A percentile compares a stretch with the other conserved stretches of the same genome.
Evolutionary conservation across 2,888 invertebrate species (phyloP).

Genomic region (Cabera pusaria): DNA sequence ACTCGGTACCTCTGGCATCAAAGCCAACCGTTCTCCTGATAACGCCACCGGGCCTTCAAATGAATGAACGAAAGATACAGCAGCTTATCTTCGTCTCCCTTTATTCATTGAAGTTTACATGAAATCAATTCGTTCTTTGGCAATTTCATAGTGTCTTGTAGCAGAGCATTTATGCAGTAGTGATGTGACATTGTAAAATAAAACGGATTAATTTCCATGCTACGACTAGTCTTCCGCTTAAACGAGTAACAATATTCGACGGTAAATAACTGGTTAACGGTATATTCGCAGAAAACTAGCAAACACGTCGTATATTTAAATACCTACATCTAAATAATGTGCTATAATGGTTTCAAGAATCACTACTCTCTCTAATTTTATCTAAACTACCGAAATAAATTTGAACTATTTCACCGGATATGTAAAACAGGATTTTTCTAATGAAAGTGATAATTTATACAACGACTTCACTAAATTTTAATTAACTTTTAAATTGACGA

Average conservation of each 20-base stretch:
- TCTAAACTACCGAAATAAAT: slow-evolving; percentile 31
- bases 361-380: not conserved
- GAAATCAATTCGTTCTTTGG: no score
- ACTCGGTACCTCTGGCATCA: no score
- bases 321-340: slow-evolving; percentile 22
- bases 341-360: slow-evolving; percentile 23
- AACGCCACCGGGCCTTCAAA: no score
- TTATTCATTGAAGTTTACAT: no score
- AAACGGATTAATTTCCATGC: slow-evolving; percentile 24
- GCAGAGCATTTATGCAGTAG: slow-evolving; percentile 4
- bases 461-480: slow-evolving; percentile 33
- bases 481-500: slow-evolving; percentile 57
- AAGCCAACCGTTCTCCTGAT: no score
- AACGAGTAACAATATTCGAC: slow-evolving; percentile 2
- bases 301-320: slow-evolving; percentile 16
- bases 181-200: slow-evolving; percentile 1
- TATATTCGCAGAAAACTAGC: slow-evolving; percentile 17
- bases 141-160: no score
- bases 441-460: slow-evolving; percentile 29
- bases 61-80: no score
- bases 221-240: slow-evolving; percentile 20
- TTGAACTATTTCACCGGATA: slow-evolving; percentile 34
- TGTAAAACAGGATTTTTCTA: slow-evolving; percentile 27
- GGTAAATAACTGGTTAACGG: slow-evolving; percentile 12
- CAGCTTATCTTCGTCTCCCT: no score